Percentiles rank a stretch among this genome's conserved stretches.
Conservation (phyloP, 2,888 invertebrate species). For the Ferdinandea cuprea region DNA sequence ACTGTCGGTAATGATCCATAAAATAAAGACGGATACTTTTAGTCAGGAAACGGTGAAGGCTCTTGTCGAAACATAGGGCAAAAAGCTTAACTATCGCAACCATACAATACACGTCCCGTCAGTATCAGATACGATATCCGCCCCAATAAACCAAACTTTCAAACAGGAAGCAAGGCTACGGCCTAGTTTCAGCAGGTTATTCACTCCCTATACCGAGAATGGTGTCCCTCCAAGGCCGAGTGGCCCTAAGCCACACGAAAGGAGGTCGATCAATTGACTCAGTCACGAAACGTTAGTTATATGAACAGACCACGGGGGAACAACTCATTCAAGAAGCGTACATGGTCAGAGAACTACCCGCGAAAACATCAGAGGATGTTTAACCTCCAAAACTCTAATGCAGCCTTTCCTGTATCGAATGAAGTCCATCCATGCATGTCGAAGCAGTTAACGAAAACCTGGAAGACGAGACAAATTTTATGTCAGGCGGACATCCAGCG, state of each 20-base stretch:
- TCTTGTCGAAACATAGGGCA: not conserved
- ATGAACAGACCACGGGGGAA: not conserved
- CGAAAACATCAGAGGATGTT: constrained; percentile 17
- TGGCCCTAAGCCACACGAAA: constrained; percentile 12
- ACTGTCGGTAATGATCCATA: not conserved
- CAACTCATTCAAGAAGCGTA: constrained; percentile 19
- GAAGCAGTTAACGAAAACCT: not conserved
- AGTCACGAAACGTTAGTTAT: constrained; percentile 4
- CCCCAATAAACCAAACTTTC: not conserved
- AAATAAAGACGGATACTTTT: not conserved
- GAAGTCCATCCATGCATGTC: not conserved
- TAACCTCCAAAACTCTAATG: not conserved
- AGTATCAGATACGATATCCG: not conserved
- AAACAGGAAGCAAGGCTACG: not conserved
- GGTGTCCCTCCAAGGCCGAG: not conserved
- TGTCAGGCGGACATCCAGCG: constrained; percentile 31
- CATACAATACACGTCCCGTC: not conserved
- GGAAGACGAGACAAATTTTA: constrained; percentile 44
- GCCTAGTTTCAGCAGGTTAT: not conserved
- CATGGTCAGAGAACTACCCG: constrained; percentile 4
- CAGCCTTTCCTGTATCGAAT: not conserved
- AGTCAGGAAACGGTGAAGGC: not conserved
- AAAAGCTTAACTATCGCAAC: not conserved
- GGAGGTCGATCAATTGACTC: not conserved
- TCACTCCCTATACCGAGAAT: not conserved